Evolutionary conservation across 1,140 invertebrate species (phyloP), one percentile per base, ranked within the genome.

Genomic region (Anthonomus grandis): DNA sequence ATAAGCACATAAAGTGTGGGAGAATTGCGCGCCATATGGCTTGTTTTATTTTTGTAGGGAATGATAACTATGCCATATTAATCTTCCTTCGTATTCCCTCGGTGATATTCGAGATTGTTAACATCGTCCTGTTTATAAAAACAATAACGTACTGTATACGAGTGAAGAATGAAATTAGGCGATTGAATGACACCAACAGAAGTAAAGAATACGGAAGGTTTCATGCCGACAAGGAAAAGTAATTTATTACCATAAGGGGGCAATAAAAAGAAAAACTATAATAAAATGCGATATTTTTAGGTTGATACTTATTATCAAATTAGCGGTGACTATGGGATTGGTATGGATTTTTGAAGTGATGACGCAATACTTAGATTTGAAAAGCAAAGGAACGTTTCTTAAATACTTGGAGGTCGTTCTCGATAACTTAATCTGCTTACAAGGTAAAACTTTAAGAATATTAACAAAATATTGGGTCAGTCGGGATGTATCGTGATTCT

Each of bases 131-230:
- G n/a, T 89, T 87, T 70, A 68, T 83, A 44, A 70, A 86, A 36
- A 88, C 86, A 1, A 76, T 83, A 1, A 72, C 78, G 5, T 81
- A 85, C 63, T 89, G 84, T 65, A 81, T 78, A 47, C 79, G 79
- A 64, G 83, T 86, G 2, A 87, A 86, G 68, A 79, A 79, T 0
- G 84, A 89, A 67, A 84, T 87, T 60, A 79, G 81, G 52, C 75
- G 78, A 18, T 77, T 83, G 66, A 66, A 66, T 36, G 66, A 68
- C 37, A 49, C 49, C 3, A 23, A 27, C 10, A 57, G 60, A 37
- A 49, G 25, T 17, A 52, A 61, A 6, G 49, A 52, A 46, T 48
- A 42, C 24, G 59, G 56, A 15, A 63, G 47, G 36, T 57, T 60
- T 38, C 49, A 48, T 12, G 45, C 46, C 17, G 57, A 59, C 21